Conservation (phyloP, 2,888 invertebrate genomes). For the Thereva unica region DNA sequence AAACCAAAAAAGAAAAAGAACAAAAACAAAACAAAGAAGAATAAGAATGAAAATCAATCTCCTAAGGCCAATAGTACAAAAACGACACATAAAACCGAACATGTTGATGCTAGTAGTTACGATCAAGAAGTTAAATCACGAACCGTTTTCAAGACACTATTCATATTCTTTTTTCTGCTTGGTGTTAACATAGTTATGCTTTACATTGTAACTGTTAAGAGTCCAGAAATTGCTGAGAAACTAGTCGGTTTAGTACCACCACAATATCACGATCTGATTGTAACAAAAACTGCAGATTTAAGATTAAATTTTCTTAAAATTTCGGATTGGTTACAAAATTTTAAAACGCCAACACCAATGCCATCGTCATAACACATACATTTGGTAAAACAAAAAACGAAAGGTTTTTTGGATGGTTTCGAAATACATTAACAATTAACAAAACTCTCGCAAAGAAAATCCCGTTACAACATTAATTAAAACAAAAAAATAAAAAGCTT, state of each 20-base stretch:
- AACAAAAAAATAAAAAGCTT: no score
- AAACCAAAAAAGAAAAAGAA: slow-evolving; percentile 42
- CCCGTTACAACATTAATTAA: no score
- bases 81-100: slow-evolving; percentile 38
- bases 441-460: no score
- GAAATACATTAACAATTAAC: no score
- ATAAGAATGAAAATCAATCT: slow-evolving; percentile 36
- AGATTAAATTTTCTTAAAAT: slow-evolving; percentile 52
- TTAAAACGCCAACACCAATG: slow-evolving; percentile 51
- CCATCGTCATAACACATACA: background rate
- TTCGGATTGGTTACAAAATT: slow-evolving; percentile 54
- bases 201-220: slow-evolving; percentile 56
- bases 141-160: slow-evolving; percentile 51
- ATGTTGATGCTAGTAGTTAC: slow-evolving; percentile 1
- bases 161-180: slow-evolving; percentile 53
- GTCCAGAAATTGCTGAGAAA: slow-evolving; percentile 55
- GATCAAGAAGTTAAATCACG: slow-evolving; percentile 40
- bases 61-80: background rate
- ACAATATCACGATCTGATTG: slow-evolving; percentile 55
- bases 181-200: slow-evolving; percentile 52
- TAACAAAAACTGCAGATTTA: slow-evolving; percentile 51
- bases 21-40: slow-evolving; percentile 42
- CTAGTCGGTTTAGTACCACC: slow-evolving; percentile 53
- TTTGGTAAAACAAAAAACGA: no score
- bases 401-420: no score